Evolutionary conservation across 2,113 vertebrate species (phyloP).

Genomic region (Anhinga rufa): DNA sequence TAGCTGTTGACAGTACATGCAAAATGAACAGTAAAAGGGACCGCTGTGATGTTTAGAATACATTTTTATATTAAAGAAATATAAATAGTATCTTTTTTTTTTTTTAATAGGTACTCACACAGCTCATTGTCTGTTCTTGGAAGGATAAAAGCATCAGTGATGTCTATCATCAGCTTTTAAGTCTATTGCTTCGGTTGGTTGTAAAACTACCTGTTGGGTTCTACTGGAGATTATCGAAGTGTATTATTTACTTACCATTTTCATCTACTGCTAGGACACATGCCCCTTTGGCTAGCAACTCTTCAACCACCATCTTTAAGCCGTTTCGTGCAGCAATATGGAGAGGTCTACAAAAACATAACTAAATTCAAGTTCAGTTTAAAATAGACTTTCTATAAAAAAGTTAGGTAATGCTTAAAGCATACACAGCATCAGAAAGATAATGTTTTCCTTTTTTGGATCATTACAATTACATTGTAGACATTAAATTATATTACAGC

Average conservation of each 20-base stretch:
- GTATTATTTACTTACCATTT: constrained; percentile 81
- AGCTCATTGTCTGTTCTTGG: constrained; percentile 9
- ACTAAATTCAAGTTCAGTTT: not conserved
- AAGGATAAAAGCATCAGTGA: not conserved
- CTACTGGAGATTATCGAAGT: not conserved
- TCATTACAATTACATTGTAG: not conserved
- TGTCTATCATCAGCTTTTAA: constrained; percentile 1
- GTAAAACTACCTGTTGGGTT: not conserved
- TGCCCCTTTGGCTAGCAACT: constrained; percentile 89
- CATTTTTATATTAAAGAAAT: not conserved
- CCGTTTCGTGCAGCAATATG: constrained; percentile 91
- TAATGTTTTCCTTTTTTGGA: not conserved
- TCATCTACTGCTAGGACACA: constrained; percentile 88
- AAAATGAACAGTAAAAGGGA: constrained; percentile 59
- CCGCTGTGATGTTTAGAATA: constrained; percentile 16
- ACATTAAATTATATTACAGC: not conserved
- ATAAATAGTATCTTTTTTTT: not conserved
- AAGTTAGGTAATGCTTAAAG: not conserved
- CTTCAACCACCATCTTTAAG: constrained; percentile 89
- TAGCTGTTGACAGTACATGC: constrained; percentile 60
- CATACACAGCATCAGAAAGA: not conserved
- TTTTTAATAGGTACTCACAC: constrained; percentile 24
- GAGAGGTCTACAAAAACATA: constrained; percentile 79
- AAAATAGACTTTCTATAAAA: not conserved
- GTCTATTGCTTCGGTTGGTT: not conserved